Base-by-base conservation (phyloP, 35 echinoderm and acorn worm genomes). In the Amphiura filiformis region DNA sequence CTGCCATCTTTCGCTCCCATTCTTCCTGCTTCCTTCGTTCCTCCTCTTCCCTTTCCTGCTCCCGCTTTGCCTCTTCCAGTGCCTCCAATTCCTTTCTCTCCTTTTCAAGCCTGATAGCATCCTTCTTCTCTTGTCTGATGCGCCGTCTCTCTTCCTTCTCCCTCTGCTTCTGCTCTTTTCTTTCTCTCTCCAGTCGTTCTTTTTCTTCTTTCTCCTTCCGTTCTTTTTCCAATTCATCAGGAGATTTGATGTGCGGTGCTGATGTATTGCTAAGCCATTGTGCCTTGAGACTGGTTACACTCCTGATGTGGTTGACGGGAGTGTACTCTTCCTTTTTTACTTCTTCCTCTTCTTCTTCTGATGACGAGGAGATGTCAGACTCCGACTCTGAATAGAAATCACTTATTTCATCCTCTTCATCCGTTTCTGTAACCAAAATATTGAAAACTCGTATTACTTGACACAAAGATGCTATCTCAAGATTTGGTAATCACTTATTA, bases 191-290 rank as follows among this genome's bases (percentile, higher is more conserved):
- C 20, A 52, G 20, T 52, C 44, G 44, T 52, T 52, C 44, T 39
- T 78, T 40, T 33, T 75, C 38, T 76, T 88, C 77, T 28, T 75
- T 70, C 13, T 88, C 86, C 42, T 88, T 70, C 18, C 41, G 76
- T 61, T 88, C 86, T 42, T 61, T 86, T 14, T 86, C 31, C 15
- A 86, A 70, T 28, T 70, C 84, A 42, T 90, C 88, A 35, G 88
- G 88, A 76, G 88, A 80, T 35, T 38, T 37, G 32, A 95, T 92
- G 64, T 83, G 89, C 13, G 86, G 93, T 3, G 82, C 84, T 35
- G 86, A 84, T 33, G 47, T 91, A 56, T 95, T 81, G 38, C 84
- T 93, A 42, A 97, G 56, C 94, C 94, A 97, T 56, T 89, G 77
- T 37, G 86, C 36, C 37, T 96, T 96, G 31, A 86, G 79, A 80